Conservation (phyloP, 2,797 vertebrate genomes). For the Podargus strigoides region DNA sequence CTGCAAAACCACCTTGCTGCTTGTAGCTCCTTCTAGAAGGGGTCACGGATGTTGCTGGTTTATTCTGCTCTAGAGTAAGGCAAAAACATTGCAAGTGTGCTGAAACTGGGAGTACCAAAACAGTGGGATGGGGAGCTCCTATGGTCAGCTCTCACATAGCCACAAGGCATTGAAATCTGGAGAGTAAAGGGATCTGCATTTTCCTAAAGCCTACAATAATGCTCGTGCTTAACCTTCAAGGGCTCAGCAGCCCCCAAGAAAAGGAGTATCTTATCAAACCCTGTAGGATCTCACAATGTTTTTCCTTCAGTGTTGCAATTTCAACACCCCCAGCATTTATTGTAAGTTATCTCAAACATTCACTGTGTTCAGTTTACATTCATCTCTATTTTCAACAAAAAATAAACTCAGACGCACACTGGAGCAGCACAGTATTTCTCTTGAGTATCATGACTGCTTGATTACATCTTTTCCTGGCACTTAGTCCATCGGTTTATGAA, state of each 20-base stretch:
- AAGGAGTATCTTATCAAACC: neutral
- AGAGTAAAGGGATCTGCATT: neutral
- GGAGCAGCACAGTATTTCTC: neutral
- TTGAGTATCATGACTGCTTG: constrained; percentile 8
- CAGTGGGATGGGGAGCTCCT: neutral
- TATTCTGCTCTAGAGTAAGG: neutral
- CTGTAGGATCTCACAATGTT: neutral
- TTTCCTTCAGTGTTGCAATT: neutral
- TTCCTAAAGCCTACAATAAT: neutral
- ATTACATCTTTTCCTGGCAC: constrained; percentile 55
- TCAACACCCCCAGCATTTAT: neutral
- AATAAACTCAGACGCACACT: neutral
- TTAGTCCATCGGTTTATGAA: constrained; percentile 35
- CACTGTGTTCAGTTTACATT: neutral
- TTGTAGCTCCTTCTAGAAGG: neutral
- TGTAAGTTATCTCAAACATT: neutral
- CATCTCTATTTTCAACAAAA: constrained; percentile 53
- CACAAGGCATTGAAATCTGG: neutral
- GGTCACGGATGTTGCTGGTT: neutral
- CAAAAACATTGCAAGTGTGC: neutral
- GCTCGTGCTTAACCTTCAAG: neutral
- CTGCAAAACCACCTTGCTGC: neutral
- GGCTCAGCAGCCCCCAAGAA: neutral
- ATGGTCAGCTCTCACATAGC: neutral
- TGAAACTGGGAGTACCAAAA: neutral